Evolutionary conservation across 1,140 invertebrate genomes (phyloP).

Genomic region (Odontomachus brunneus): DNA sequence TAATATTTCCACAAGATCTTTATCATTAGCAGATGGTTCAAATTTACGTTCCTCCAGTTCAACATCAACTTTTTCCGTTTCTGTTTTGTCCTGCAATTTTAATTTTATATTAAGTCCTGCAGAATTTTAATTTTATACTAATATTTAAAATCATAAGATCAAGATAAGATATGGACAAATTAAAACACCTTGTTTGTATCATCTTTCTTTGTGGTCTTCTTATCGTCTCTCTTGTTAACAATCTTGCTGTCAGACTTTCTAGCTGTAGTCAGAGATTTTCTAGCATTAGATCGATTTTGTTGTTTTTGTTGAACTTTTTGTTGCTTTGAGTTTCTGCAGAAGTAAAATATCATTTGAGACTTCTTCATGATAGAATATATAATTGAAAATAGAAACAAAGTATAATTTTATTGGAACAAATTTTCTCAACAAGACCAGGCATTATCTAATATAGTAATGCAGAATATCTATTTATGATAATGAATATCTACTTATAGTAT

Average conservation of each 20-base stretch:
- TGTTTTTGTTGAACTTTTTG: slow-evolving; percentile 84
- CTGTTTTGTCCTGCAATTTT: slow-evolving; percentile 84
- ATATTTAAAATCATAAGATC: background rate
- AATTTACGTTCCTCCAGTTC: slow-evolving; percentile 95
- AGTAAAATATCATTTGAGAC: background rate
- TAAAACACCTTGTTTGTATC: slow-evolving; percentile 80
- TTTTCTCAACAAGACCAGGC: background rate
- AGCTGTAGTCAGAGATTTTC: slow-evolving; percentile 80
- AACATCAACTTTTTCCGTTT: slow-evolving; percentile 89
- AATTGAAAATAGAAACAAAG: background rate
- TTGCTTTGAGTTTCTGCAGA: slow-evolving; percentile 78
- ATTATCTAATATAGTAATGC: slow-evolving; percentile 22
- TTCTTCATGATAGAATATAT: slow-evolving; percentile 32
- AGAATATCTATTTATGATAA: slow-evolving; percentile 25
- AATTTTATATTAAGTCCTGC: slow-evolving; percentile 84
- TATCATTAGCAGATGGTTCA: slow-evolving; percentile 95
- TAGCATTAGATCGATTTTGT: slow-evolving; percentile 81
- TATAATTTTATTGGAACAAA: slow-evolving; percentile 25
- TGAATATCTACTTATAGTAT: too few species aligned
- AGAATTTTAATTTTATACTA: slow-evolving; percentile 51
- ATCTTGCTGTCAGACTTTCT: slow-evolving; percentile 83
- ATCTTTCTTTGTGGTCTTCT: slow-evolving; percentile 85
- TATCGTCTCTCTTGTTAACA: slow-evolving; percentile 87
- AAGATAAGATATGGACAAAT: background rate
- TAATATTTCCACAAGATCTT: slow-evolving; percentile 97